A percentile compares a stretch with the other conserved stretches of the same genome.
phyloP scores from a whole-genome alignment of 1,140 invertebrate species.

The Bathynomus jamesi region DNA sequence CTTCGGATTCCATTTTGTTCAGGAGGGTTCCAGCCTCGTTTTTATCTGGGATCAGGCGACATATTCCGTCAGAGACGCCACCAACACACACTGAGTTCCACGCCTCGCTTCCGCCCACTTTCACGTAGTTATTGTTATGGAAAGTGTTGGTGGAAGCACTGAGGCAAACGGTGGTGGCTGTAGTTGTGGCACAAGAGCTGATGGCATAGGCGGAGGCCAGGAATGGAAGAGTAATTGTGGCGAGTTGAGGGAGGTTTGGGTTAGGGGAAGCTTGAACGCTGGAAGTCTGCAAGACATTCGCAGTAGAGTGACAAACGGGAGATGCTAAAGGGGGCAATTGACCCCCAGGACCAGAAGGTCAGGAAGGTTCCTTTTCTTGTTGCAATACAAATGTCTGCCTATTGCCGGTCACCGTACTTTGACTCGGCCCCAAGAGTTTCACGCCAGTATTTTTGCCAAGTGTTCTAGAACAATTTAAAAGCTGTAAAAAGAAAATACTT shows the following conservation, averaged over 20 bases:
- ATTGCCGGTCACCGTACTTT: slow-evolving; percentile 16
- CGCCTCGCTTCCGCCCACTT: neutral
- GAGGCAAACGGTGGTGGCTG: neutral
- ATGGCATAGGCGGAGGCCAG: neutral
- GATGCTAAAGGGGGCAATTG: slow-evolving; percentile 24
- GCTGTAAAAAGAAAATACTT: neutral
- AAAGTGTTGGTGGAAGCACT: neutral
- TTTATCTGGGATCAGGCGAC: neutral
- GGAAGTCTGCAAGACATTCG: slow-evolving; percentile 20
- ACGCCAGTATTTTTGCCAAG: neutral
- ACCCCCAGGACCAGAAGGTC: slow-evolving; percentile 31
- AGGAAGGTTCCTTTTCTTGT: slow-evolving; percentile 22
- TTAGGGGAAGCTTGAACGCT: neutral
- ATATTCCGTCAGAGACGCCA: neutral
- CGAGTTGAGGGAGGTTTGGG: slow-evolving; percentile 23
- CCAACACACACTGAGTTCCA: neutral
- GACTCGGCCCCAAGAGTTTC: slow-evolving; percentile 23
- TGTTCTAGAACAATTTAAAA: neutral
- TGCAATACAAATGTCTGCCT: slow-evolving; percentile 29
- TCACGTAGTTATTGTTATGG: neutral
- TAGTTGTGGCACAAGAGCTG: neutral
- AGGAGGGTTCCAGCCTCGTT: too few species aligned
- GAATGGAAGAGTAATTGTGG: slow-evolving; percentile 28
- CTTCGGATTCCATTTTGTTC: too few species aligned
- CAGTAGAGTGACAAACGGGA: slow-evolving; percentile 21